These are phyloP conservation scores for Scortum barcoo DNA, from an alignment of 2,113 vertebrate genomes.

Conservation along the genomic window DNA sequence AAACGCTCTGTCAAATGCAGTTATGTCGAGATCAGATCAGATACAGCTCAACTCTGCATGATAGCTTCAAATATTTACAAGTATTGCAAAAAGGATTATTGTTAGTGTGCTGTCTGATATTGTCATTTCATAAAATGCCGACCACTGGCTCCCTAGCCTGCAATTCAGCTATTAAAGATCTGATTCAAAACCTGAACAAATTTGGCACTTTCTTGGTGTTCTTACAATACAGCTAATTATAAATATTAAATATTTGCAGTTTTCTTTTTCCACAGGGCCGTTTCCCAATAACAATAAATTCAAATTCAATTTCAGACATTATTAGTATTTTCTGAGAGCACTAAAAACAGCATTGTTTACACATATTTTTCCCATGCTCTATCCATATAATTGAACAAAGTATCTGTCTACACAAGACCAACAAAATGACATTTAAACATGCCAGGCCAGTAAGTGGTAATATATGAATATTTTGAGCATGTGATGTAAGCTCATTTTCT, in stretches of 20 bases:
- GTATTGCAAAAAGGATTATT: constrained; percentile 14
- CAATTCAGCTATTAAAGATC: not conserved
- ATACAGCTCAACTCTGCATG: constrained; percentile 23
- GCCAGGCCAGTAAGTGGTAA: too few species aligned
- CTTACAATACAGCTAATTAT: not conserved
- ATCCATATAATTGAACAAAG: too few species aligned
- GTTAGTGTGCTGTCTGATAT: not conserved
- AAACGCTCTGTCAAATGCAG: constrained; percentile 60
- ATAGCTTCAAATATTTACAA: constrained; percentile 38
- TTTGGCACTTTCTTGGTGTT: not conserved
- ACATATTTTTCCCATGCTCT: too few species aligned
- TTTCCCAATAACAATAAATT: not conserved
- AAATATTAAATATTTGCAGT: not conserved
- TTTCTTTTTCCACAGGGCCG: too few species aligned
- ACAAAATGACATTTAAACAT: too few species aligned
- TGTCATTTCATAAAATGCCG: not conserved
- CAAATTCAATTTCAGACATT: not conserved
- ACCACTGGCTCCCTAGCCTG: not conserved
- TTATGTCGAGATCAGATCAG: constrained; percentile 46
- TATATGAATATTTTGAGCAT: too few species aligned
- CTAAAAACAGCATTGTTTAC: too few species aligned
- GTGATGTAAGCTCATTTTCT: too few species aligned
- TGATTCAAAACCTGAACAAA: not conserved
- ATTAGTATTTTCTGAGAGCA: not conserved
- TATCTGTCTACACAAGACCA: too few species aligned